Conservation (phyloP, 1,140 invertebrate genomes). For the Oppia nitens region DNA sequence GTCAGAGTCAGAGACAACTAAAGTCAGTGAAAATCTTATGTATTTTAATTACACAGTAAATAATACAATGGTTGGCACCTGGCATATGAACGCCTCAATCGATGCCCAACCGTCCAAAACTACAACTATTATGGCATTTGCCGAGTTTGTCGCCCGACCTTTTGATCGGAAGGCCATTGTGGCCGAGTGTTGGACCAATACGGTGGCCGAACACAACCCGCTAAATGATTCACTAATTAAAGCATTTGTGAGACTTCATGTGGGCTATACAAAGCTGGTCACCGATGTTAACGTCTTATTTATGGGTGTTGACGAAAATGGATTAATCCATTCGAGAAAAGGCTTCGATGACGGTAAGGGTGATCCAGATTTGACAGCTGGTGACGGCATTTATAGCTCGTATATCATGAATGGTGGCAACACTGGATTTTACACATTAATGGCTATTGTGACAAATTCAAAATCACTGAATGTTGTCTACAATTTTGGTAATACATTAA, state of each 20-base stretch:
- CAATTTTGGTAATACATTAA: slow-evolving; percentile 5
- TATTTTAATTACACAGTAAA: too few relatives aligned
- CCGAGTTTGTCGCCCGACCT: not conserved
- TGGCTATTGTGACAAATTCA: not conserved
- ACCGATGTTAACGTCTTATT: not conserved
- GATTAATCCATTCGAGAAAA: not conserved
- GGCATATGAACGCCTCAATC: too few relatives aligned
- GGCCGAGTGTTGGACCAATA: not conserved
- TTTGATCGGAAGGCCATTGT: not conserved
- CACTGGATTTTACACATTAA: not conserved
- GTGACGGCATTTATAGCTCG: slow-evolving; percentile 17
- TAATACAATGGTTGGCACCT: too few relatives aligned
- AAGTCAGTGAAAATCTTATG: not conserved
- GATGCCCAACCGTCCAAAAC: not conserved
- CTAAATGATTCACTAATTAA: not conserved
- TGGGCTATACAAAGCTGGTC: not conserved
- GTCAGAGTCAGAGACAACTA: not conserved
- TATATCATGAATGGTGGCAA: slow-evolving; percentile 1
- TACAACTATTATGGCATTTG: not conserved
- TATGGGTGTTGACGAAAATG: not conserved
- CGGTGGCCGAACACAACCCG: not conserved
- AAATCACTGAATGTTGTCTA: not conserved
- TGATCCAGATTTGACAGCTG: slow-evolving; percentile 17
- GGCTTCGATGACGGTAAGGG: slow-evolving; percentile 5
- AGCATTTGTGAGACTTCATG: slow-evolving; percentile 2